Evolutionary conservation across 2,113 vertebrate species (phyloP).

Genomic region (Nesoenas mayeri): DNA sequence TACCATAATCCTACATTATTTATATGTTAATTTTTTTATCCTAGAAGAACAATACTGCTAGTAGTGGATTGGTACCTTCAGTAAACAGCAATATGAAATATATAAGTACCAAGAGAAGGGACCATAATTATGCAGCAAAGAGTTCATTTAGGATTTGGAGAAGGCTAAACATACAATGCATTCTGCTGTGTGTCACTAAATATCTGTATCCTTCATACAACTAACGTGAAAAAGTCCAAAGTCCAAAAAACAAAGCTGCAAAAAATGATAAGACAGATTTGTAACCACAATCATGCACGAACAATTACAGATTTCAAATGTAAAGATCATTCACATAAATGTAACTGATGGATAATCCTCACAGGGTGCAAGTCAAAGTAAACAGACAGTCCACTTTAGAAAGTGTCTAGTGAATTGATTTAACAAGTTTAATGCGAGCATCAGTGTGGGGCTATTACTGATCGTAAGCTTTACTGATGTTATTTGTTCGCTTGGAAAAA

Average conservation of each 20-base stretch:
- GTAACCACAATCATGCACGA: constrained; percentile 71
- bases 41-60: constrained; percentile 48
- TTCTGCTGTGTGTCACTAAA: constrained; percentile 19
- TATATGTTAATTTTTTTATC: constrained; percentile 56
- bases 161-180: constrained; percentile 37
- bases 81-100: constrained; percentile 47
- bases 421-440: constrained; percentile 94
- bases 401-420: constrained; percentile 92
- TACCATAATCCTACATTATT: constrained; percentile 66
- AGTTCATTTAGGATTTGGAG: constrained; percentile 44
- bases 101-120: constrained; percentile 16
- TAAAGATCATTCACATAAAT: constrained; percentile 82
- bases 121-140: constrained; percentile 48
- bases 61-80: background rate
- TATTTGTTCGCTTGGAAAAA: constrained; percentile 96
- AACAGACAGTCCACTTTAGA: constrained; percentile 91
- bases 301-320: constrained; percentile 83
- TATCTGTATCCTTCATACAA: constrained; percentile 21
- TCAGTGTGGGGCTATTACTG: constrained; percentile 94
- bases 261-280: constrained; percentile 48
- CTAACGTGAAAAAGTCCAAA: constrained; percentile 45
- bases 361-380: constrained; percentile 81
- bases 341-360: constrained; percentile 81
- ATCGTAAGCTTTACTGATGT: constrained; percentile 94
- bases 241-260: constrained; percentile 36